These are phyloP conservation scores for Brassicogethes aeneus DNA, from an alignment of 2,888 invertebrate genomes.

Conservation along the genomic window DNA sequence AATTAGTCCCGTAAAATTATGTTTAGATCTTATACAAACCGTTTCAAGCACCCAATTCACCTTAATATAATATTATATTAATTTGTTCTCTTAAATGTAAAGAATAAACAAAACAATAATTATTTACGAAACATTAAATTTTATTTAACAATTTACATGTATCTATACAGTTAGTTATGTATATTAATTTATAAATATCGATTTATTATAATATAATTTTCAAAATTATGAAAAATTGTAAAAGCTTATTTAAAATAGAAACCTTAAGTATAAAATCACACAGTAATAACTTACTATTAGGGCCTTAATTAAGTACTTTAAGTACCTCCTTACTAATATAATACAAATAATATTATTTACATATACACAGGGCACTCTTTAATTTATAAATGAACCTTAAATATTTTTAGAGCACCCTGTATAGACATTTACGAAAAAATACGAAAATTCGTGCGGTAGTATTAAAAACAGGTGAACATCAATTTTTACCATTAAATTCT, in stretches of 20 bases:
- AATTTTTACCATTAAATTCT: not conserved
- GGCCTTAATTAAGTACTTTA: slow-evolving; percentile 19
- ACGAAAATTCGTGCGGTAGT: not conserved
- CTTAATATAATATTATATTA: too few species aligned
- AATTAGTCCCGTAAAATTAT: too few species aligned
- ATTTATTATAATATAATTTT: slow-evolving; percentile 8
- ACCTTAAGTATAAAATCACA: slow-evolving; percentile 19
- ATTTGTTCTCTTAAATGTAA: too few species aligned
- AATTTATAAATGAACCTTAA: too few species aligned
- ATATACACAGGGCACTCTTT: not conserved
- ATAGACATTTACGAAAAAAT: too few species aligned
- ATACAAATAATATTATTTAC: slow-evolving; percentile 11
- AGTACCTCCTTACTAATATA: slow-evolving; percentile 13
- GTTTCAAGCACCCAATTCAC: too few species aligned
- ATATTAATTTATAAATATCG: slow-evolving; percentile 19
- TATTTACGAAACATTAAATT: slow-evolving; percentile 14
- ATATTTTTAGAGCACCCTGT: too few species aligned
- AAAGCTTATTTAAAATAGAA: slow-evolving; percentile 19
- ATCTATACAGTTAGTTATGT: slow-evolving; percentile 18
- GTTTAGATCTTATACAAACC: too few species aligned
- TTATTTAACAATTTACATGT: slow-evolving; percentile 18
- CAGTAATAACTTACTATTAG: slow-evolving; percentile 18
- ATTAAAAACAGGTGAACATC: not conserved
- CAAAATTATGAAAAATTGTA: slow-evolving; percentile 17
- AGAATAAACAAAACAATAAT: not conserved